A percentile compares a stretch with the other conserved stretches of the same genome.
Evolutionary conservation across 2,113 vertebrate genomes (phyloP).

Genomic region (Amazona vittata): DNA sequence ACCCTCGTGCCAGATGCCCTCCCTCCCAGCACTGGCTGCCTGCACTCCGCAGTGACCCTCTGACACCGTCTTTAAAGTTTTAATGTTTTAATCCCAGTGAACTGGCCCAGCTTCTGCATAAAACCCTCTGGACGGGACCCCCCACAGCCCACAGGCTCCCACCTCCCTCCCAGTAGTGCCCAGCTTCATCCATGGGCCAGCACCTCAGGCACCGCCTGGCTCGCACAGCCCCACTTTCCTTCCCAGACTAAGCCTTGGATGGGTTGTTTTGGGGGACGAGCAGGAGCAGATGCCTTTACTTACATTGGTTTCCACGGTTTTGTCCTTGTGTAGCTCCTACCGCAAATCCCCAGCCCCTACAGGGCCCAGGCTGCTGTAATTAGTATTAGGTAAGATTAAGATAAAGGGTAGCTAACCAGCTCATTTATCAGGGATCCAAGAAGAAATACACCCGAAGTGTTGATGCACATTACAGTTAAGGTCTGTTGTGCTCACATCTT

Average conservation of each 20-base stretch:
- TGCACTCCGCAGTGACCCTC: background rate
- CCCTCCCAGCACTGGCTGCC: fast-evolving
- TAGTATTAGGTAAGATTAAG: background rate
- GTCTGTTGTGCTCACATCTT: background rate
- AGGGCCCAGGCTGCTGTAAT: background rate
- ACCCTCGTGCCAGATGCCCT: fast-evolving
- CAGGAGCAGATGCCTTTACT: background rate
- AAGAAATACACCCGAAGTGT: background rate
- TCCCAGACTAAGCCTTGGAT: fast-evolving
- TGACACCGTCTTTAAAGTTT: background rate
- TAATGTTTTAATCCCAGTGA: background rate
- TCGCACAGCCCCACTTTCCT: fast-evolving
- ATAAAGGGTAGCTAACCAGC: background rate
- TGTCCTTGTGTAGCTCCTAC: background rate
- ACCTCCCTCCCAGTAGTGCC: fast-evolving
- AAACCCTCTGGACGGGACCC: fast-evolving
- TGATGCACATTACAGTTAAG: background rate
- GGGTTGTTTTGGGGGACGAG: background rate
- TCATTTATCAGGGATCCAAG: background rate
- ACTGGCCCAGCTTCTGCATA: background rate
- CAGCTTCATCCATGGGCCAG: background rate
- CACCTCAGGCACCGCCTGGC: background rate
- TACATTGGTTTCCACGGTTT: background rate
- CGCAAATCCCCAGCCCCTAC: background rate
- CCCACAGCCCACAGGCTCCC: fast-evolving